Base-by-base conservation (phyloP, 2,888 invertebrate genomes). In the Ochropacha duplaris region DNA sequence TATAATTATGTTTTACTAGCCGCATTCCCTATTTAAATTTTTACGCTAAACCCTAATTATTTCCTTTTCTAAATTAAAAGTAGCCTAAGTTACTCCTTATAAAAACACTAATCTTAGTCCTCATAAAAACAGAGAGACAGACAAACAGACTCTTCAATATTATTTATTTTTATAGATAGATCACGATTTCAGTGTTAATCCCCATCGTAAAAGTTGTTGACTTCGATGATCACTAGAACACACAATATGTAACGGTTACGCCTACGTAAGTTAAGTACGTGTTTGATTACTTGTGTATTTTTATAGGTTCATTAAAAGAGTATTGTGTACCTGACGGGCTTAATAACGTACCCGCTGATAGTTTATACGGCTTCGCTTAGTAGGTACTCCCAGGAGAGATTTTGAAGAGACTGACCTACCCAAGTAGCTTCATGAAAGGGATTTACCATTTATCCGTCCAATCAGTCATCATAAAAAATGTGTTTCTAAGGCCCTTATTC, bases 251-350 rank as follows among this genome's bases (percentile, higher is more conserved):
- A 34, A 39, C 39, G 14, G 14, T 36, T 4, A 39, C 6, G 16
- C 16, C 39, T 39, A 2, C 2, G 16, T 16, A 36, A 4, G 36
- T 12, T 39, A 16, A 1, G 8, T n/a, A 16, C 28, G 28, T 28
- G 28, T 28, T 28, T 9, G 28, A 2, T 28, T 16, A 39, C 39
- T n/a, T 39, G 5, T 3, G 57, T 57, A 56, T 44, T 14, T 51
- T 34, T 54, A 58, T 60, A 58, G 49, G 54, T 52, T 65, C 61
- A 66, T 68, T 68, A 71, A 57, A 54, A 60, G 39, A 16, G 16
- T 24, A 59, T 57, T 61, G 58, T 58, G 57, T 56, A 60, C 14
- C 39, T 39, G 56, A 58, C 62, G 58, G 58, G 58, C 54, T 54
- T 58, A 59, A 56, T 59, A 62, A 59, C 57, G 59, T 50, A 55